These are phyloP conservation scores for Agonopterix arenella DNA, from an alignment of 2,888 invertebrate species.

Conservation along the genomic window DNA sequence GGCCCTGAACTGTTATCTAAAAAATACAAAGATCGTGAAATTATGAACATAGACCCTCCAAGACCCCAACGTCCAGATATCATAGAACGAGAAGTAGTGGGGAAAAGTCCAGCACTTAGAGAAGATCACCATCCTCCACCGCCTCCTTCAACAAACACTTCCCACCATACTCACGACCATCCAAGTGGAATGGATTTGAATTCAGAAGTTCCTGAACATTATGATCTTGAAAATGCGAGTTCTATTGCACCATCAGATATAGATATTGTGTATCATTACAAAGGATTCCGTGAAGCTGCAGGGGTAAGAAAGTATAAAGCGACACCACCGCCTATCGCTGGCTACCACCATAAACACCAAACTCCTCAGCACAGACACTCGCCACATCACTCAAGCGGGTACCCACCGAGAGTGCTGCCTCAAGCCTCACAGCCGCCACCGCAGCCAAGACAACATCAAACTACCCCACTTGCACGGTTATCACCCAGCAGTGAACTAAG, in stretches of 20 bases:
- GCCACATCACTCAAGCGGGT: conserved; percentile 85
- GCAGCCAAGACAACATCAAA: conserved; percentile 86
- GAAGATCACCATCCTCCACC: conserved; percentile 88
- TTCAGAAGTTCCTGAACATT: conserved; percentile 92
- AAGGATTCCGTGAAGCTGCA: conserved; percentile 91
- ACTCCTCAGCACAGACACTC: conserved; percentile 86
- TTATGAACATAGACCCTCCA: conserved; percentile 82
- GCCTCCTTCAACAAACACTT: conserved; percentile 84
- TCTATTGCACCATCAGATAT: conserved; percentile 98
- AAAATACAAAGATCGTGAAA: conserved; percentile 92
- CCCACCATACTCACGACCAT: conserved; percentile 84
- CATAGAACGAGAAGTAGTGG: conserved; percentile 92
- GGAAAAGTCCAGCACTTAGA: conserved; percentile 87
- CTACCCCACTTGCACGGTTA: conserved; percentile 91
- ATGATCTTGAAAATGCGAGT: conserved; percentile 97
- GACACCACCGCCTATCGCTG: conserved; percentile 87
- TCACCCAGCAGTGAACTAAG: conserved; percentile 96
- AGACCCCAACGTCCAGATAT: conserved; percentile 94
- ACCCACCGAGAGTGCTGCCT: conserved; percentile 84
- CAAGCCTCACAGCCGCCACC: conserved; percentile 83
- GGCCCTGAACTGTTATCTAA: conserved; percentile 89
- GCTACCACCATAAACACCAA: conserved; percentile 87
- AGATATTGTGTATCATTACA: conserved; percentile 97
- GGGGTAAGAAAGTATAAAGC: conserved; percentile 93
- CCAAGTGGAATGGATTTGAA: conserved; percentile 84